A percentile compares a stretch with the other conserved stretches of the same genome.
Evolutionary conservation across 2,797 vertebrate genomes (phyloP).

Genomic region (Trachops cirrhosus): DNA sequence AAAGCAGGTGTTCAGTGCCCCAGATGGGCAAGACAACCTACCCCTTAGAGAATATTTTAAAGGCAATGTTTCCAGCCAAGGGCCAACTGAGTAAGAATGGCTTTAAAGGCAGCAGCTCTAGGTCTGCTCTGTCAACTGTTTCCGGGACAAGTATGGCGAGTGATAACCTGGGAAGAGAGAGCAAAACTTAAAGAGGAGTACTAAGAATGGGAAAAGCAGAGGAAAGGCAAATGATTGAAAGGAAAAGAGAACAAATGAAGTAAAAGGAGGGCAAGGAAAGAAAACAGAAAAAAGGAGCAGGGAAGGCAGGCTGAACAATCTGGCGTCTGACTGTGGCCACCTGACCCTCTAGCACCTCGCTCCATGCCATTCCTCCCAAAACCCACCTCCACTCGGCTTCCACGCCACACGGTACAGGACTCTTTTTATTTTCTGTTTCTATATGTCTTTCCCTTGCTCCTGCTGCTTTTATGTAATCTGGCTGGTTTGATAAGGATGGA

Average conservation of each 20-base stretch:
- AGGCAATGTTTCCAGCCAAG: background rate
- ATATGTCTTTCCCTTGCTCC: background rate
- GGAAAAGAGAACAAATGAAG: background rate
- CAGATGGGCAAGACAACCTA: background rate
- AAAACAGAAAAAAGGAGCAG: background rate
- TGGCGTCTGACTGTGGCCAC: background rate
- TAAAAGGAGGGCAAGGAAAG: background rate
- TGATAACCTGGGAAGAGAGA: background rate
- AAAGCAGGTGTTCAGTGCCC: background rate
- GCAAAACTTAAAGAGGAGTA: background rate
- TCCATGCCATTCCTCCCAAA: background rate
- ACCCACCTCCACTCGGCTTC: background rate
- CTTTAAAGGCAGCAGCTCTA: background rate
- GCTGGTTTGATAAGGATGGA: slow-evolving; percentile 39
- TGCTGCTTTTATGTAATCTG: background rate
- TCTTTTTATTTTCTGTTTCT: background rate
- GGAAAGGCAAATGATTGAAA: background rate
- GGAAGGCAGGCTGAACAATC: background rate
- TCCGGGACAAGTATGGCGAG: background rate
- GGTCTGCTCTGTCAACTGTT: background rate
- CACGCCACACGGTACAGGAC: background rate
- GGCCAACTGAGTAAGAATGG: background rate
- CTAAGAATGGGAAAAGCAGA: background rate
- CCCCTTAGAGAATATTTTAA: background rate
- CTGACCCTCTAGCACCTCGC: background rate